A percentile compares a stretch with the other conserved stretches of the same genome.
phyloP scores from a whole-genome alignment of 2,888 invertebrate genomes.

The Eupithecia tripunctaria region DNA sequence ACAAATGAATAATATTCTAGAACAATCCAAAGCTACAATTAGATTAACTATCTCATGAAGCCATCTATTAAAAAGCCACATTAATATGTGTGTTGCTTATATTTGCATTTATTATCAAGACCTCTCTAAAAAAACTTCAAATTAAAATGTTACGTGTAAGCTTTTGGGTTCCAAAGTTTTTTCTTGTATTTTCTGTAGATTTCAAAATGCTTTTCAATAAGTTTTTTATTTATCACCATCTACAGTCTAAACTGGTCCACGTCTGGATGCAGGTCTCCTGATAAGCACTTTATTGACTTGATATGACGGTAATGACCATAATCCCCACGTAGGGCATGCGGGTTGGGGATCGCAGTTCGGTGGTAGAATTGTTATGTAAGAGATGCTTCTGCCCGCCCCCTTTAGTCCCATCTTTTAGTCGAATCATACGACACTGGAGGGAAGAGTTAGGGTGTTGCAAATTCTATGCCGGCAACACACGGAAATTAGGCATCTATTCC shows the following conservation, averaged over 20 bases:
- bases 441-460: background rate
- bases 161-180: background rate
- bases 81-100: background rate
- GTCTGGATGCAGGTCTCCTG: background rate
- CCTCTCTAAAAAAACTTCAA: background rate
- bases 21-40: background rate
- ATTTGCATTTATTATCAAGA: slow-evolving; percentile 3
- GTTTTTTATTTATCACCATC: too few species aligned
- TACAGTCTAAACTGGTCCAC: too few species aligned
- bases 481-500: background rate
- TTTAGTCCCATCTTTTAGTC: background rate
- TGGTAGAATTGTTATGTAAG: too few species aligned
- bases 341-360: background rate
- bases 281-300: background rate
- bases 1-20: background rate
- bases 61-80: background rate
- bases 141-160: background rate
- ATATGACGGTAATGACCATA: background rate
- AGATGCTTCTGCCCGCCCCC: too few species aligned
- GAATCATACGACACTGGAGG: background rate
- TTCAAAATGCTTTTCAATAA: too few species aligned
- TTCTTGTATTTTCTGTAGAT: background rate
- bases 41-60: background rate
- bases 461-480: background rate
- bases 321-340: slow-evolving; percentile 1